phyloP scores from a whole-genome alignment of 1,140 invertebrate species.

The Aricia agestis region DNA sequence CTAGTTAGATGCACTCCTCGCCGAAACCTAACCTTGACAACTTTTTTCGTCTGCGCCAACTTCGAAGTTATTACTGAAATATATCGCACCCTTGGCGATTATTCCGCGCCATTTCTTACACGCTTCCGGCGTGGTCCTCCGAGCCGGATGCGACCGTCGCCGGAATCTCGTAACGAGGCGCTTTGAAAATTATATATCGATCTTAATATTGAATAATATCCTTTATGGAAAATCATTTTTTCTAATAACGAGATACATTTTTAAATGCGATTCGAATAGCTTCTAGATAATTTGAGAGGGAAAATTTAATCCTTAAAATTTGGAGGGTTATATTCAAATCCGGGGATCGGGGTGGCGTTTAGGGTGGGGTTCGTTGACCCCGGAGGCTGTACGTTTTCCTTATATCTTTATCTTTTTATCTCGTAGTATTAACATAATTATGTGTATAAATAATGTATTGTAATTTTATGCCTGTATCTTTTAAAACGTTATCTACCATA shows the following conservation, averaged over 20 bases:
- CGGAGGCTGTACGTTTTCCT: conserved; percentile 37
- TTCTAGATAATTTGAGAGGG: conserved; percentile 16
- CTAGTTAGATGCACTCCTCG: conserved; percentile 54
- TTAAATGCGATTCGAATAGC: background rate
- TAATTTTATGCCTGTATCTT: background rate
- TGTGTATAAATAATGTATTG: background rate
- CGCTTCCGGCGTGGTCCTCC: conserved; percentile 49
- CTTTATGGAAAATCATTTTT: background rate
- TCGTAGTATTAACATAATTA: background rate
- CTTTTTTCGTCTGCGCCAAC: background rate
- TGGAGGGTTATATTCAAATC: conserved; percentile 57
- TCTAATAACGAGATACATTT: background rate
- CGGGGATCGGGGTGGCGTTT: conserved; percentile 46
- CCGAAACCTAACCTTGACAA: conserved; percentile 41
- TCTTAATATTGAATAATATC: background rate
- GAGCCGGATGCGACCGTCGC: conserved; percentile 49
- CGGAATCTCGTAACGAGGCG: conserved; percentile 60
- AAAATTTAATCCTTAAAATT: conserved; percentile 51
- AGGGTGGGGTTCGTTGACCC: conserved; percentile 59
- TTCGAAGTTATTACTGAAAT: conserved; percentile 27
- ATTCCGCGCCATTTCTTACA: conserved; percentile 48
- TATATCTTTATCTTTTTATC: conserved; percentile 1
- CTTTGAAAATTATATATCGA: conserved; percentile 28
- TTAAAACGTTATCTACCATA: background rate
- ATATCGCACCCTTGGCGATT: conserved; percentile 26